Evolutionary conservation across 2,888 invertebrate genomes (phyloP).

Genomic region (Troilus luridus): DNA sequence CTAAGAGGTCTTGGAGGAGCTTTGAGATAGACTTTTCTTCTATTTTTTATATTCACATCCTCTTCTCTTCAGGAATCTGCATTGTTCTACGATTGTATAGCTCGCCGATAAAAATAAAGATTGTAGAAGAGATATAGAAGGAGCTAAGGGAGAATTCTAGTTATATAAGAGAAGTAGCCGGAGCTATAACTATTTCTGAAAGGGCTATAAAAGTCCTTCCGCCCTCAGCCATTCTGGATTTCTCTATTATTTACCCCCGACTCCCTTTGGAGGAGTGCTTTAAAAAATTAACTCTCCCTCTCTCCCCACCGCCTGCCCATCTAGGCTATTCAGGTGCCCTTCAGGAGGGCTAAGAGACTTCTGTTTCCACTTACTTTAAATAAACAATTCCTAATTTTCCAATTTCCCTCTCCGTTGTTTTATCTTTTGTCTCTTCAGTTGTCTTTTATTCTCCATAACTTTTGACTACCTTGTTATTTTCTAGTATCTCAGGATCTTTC

Average conservation of each 20-base stretch:
- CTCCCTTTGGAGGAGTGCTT: slow-evolving; percentile 18
- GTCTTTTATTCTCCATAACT: background rate
- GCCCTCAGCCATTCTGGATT: background rate
- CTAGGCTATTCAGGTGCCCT: background rate
- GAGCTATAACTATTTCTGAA: slow-evolving; percentile 34
- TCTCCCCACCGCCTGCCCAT: background rate
- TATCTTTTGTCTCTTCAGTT: background rate
- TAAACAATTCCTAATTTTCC: slow-evolving; percentile 30
- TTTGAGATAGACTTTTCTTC: background rate
- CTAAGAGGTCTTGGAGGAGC: background rate
- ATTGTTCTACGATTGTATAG: background rate
- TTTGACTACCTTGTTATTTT: background rate
- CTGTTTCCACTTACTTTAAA: slow-evolving; percentile 38
- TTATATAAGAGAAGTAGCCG: background rate
- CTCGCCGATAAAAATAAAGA: background rate
- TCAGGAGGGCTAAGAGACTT: slow-evolving; percentile 8
- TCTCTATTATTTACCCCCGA: background rate
- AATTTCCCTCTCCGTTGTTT: background rate
- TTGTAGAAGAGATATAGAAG: background rate
- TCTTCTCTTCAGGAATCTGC: background rate
- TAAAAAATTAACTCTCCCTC: background rate
- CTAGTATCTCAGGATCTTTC: too few relatives aligned
- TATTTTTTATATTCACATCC: background rate
- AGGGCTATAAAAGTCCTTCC: slow-evolving; percentile 2
- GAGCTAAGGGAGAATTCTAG: background rate